A percentile compares a stretch with the other conserved stretches of the same genome.
These are phyloP conservation scores for Neopelma chrysocephalum DNA, from an alignment of 2,797 vertebrate genomes.

Conservation along the genomic window DNA sequence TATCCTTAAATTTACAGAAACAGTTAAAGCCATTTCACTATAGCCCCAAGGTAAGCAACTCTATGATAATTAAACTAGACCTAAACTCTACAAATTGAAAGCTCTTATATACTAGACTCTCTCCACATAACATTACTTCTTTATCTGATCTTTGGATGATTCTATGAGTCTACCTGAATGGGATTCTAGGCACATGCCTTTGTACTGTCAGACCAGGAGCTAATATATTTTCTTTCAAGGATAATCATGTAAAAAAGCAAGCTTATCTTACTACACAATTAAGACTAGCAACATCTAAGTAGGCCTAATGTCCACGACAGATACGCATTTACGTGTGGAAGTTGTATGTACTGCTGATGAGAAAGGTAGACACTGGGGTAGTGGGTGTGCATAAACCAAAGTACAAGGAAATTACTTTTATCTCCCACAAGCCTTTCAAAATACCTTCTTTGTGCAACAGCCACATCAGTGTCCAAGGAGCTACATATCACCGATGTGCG, in stretches of 20 bases:
- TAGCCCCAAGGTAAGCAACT: neutral
- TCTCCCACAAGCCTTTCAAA: neutral
- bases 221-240: neutral
- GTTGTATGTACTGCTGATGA: neutral
- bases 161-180: neutral
- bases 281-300: neutral
- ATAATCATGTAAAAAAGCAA: neutral
- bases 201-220: neutral
- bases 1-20: neutral
- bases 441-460: neutral
- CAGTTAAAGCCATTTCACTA: neutral
- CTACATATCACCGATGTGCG: accelerated
- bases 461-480: neutral
- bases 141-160: neutral
- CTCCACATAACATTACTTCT: neutral
- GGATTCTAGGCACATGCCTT: neutral
- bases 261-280: neutral
- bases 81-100: neutral
- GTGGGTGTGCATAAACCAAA: neutral
- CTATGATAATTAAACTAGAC: neutral
- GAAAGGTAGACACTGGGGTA: neutral
- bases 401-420: neutral
- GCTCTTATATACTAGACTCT: neutral
- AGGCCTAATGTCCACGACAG: neutral
- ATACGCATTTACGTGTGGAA: neutral